Percentiles rank a stretch among this genome's conserved stretches.
These are phyloP conservation scores for Rhynchophorus ferrugineus DNA, from an alignment of 1,140 invertebrate genomes.

Conservation along the genomic window DNA sequence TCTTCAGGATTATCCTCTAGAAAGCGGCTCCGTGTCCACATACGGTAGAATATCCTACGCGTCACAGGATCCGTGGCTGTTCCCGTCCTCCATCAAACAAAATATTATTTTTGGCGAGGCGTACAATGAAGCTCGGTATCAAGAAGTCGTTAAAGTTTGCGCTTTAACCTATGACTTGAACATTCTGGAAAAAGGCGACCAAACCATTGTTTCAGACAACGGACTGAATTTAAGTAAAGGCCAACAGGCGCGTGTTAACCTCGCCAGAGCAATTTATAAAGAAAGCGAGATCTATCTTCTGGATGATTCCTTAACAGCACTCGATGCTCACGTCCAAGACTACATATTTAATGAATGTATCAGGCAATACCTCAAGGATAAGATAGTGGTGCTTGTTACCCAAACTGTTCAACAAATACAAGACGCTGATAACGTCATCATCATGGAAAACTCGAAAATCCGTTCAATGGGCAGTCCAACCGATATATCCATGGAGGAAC, in stretches of 20 bases:
- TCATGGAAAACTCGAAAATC: slow-evolving; percentile 44
- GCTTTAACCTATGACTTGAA: slow-evolving; percentile 62
- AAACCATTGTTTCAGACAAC: slow-evolving; percentile 75
- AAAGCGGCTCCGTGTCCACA: slow-evolving; percentile 52
- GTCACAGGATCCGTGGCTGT: slow-evolving; percentile 73
- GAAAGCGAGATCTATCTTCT: slow-evolving; percentile 71
- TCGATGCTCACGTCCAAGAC: slow-evolving; percentile 70
- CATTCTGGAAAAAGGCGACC: slow-evolving; percentile 59
- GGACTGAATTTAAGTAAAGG: slow-evolving; percentile 74
- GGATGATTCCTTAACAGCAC: slow-evolving; percentile 77
- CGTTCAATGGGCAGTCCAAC: slow-evolving; percentile 40
- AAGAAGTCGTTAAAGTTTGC: slow-evolving; percentile 37
- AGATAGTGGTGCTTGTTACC: slow-evolving; percentile 67
- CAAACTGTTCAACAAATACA: slow-evolving; percentile 79
- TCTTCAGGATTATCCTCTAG: slow-evolving; percentile 61
- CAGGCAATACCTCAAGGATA: slow-evolving; percentile 57
- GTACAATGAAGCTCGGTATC: slow-evolving; percentile 43
- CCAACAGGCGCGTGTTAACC: slow-evolving; percentile 82
- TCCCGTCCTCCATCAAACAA: slow-evolving; percentile 51
- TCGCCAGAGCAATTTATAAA: slow-evolving; percentile 75
- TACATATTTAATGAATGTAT: slow-evolving; percentile 72
- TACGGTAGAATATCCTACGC: slow-evolving; percentile 68
- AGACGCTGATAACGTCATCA: slow-evolving; percentile 62
- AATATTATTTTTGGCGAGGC: slow-evolving; percentile 57
- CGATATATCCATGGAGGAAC: slow-evolving; percentile 13